Conservation (phyloP, 1,140 invertebrate species). For the Zaprionus inermis region DNA sequence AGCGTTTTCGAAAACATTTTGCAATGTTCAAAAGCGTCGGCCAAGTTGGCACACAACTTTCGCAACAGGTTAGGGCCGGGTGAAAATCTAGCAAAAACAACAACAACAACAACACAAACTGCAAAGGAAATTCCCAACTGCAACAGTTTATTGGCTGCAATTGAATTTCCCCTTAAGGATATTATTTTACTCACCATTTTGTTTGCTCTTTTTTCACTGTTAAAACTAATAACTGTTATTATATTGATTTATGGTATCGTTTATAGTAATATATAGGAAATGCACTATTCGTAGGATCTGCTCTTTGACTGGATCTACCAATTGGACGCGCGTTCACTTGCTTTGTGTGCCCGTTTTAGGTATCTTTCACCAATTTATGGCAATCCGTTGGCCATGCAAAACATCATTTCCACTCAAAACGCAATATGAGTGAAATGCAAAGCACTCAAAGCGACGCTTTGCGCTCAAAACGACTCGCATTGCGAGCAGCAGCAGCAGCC, state of each 20-base stretch:
- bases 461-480: conserved; percentile 2
- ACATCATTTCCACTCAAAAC: conserved; percentile 69
- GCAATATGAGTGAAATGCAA: conserved; percentile 67
- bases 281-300: conserved; percentile 36
- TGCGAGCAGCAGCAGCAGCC: conserved; percentile 32
- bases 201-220: not conserved
- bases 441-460: conserved; percentile 51
- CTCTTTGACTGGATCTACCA: conserved; percentile 40
- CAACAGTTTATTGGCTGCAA: not conserved
- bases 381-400: conserved; percentile 69
- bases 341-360: conserved; percentile 67
- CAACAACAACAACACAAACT: conserved; percentile 5
- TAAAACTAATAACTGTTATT: conserved; percentile 2
- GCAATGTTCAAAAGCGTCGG: conserved; percentile 48
- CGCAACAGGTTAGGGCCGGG: conserved; percentile 67
- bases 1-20: conserved; percentile 42
- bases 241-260: not conserved
- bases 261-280: conserved; percentile 7
- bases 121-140: not conserved
- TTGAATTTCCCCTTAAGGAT: not conserved
- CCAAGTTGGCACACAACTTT: conserved; percentile 74
- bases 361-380: conserved; percentile 83
- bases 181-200: conserved; percentile 36
- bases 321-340: conserved; percentile 61
- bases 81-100: conserved; percentile 18